Evolutionary conservation across 2,888 invertebrate species (phyloP).

Genomic region (Aquatica leii): DNA sequence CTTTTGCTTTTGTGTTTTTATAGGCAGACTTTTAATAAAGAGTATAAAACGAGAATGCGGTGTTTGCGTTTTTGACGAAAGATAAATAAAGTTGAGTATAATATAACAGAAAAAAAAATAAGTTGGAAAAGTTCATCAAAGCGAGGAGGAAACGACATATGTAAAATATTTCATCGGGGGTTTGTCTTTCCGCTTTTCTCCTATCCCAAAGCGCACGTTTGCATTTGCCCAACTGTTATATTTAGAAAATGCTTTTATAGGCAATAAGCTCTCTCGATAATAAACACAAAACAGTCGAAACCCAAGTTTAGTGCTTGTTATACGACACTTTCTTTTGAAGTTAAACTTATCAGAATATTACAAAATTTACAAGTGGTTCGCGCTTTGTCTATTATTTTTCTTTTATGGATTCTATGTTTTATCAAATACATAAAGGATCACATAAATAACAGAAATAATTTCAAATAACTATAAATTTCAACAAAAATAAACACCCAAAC

Average conservation of each 20-base stretch:
- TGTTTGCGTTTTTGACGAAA: background rate
- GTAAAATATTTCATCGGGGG: slow-evolving; percentile 26
- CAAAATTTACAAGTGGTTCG: slow-evolving; percentile 24
- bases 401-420: slow-evolving; percentile 36
- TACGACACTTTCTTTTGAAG: slow-evolving; percentile 35
- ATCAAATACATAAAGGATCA: slow-evolving; percentile 42
- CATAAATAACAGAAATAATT: slow-evolving; percentile 35
- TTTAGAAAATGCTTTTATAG: slow-evolving; percentile 48
- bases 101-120: background rate
- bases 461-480: slow-evolving; percentile 33
- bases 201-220: slow-evolving; percentile 29
- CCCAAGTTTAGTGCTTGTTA: slow-evolving; percentile 51
- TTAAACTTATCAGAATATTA: slow-evolving; percentile 28
- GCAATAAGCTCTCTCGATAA: slow-evolving; percentile 49
- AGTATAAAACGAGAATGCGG: slow-evolving; percentile 2
- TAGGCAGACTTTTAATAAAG: slow-evolving; percentile 1
- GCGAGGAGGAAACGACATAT: slow-evolving; percentile 10
- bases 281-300: slow-evolving; percentile 52
- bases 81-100: slow-evolving; percentile 3
- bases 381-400: slow-evolving; percentile 27
- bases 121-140: slow-evolving; percentile 13
- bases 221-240: slow-evolving; percentile 44
- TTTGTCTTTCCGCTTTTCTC: slow-evolving; percentile 21
- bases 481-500: slow-evolving; percentile 33
- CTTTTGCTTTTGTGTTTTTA: background rate